Evolutionary conservation across 1,140 invertebrate genomes (phyloP).

Genomic region (Neodiprion pinetum): DNA sequence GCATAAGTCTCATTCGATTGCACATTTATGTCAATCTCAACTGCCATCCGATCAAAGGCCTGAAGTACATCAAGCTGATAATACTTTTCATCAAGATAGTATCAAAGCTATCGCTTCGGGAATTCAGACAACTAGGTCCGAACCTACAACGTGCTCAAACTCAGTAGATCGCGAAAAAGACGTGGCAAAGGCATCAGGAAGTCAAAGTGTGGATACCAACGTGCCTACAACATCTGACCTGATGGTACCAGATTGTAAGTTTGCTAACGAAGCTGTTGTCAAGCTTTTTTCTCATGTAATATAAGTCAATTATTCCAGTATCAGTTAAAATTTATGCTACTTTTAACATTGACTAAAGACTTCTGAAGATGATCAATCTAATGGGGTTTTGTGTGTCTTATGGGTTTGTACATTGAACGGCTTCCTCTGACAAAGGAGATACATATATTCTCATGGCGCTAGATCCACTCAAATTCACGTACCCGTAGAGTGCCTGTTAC

Average conservation of each 20-base stretch:
- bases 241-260: conserved; percentile 49
- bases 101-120: conserved; percentile 31
- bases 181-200: conserved; percentile 36
- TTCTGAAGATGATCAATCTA: no score
- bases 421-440: no score
- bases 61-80: conserved; percentile 30
- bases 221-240: conserved; percentile 39
- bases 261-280: not conserved
- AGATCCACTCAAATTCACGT: no score
- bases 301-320: conserved; percentile 8
- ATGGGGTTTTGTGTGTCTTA: not conserved
- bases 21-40: conserved; percentile 36
- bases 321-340: conserved; percentile 12
- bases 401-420: conserved; percentile 15
- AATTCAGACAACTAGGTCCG: conserved; percentile 45
- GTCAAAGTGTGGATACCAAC: conserved; percentile 38
- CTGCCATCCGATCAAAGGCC: conserved; percentile 25
- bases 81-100: conserved; percentile 38
- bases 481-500: no score
- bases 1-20: conserved; percentile 33
- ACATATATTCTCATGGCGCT: no score
- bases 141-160: conserved; percentile 51
- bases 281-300: not conserved
- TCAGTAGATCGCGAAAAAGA: conserved; percentile 53
- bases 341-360: not conserved